phyloP scores from a whole-genome alignment of 2,797 vertebrate genomes.

The Nyctalus aviator region DNA sequence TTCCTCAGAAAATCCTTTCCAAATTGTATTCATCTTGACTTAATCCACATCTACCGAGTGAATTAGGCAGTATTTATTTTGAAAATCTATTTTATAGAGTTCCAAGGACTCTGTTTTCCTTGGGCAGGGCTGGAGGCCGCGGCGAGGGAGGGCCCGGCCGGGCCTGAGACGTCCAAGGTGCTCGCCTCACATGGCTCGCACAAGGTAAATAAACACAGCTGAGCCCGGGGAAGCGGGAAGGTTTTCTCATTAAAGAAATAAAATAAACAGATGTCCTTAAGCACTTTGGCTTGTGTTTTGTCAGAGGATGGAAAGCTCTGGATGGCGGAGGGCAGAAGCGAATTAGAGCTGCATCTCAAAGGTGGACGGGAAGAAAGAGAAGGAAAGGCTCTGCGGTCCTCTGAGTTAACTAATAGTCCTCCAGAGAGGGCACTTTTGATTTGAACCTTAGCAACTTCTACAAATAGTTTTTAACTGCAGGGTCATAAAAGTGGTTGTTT shows the following conservation, averaged over 20 bases:
- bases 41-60: constrained; percentile 90
- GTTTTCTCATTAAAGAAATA: constrained; percentile 93
- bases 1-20: constrained; percentile 91
- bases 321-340: constrained; percentile 85
- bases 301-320: constrained; percentile 88
- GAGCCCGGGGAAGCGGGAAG: constrained; percentile 88
- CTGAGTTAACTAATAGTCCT: constrained; percentile 86
- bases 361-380: constrained; percentile 66
- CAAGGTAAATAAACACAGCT: constrained; percentile 92
- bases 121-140: constrained; percentile 84
- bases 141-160: constrained; percentile 70
- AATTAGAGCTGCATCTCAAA: constrained; percentile 85
- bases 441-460: constrained; percentile 88
- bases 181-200: constrained; percentile 87
- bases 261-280: constrained; percentile 92
- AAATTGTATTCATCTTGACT: constrained; percentile 92
- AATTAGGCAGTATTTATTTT: constrained; percentile 91
- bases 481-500: constrained; percentile 84
- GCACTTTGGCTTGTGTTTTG: constrained; percentile 91
- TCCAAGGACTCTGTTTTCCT: constrained; percentile 89
- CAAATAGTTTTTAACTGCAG: constrained; percentile 87
- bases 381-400: constrained; percentile 73
- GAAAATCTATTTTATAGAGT: constrained; percentile 89
- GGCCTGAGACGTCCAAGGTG: constrained; percentile 86
- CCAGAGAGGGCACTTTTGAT: constrained; percentile 84